Evolutionary conservation across 2,888 invertebrate genomes (phyloP).

Genomic region (Tryphoninae sp.): DNA sequence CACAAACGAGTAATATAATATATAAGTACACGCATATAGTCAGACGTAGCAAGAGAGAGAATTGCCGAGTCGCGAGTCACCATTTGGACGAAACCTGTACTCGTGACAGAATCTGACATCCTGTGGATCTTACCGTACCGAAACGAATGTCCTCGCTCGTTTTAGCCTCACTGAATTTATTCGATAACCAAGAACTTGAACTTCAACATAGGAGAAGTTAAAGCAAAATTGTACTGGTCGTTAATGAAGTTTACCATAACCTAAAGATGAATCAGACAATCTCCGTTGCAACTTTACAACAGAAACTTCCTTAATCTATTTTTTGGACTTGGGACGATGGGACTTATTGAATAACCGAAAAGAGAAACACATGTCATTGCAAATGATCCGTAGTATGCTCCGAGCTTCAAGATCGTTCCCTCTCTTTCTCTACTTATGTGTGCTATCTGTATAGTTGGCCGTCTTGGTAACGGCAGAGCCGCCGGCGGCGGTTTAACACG

Average conservation of each 20-base stretch:
- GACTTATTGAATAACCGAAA: slow-evolving; percentile 13
- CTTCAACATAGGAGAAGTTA: neutral
- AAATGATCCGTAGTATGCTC: slow-evolving; percentile 36
- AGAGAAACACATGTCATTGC: neutral
- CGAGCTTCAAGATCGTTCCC: slow-evolving; percentile 6
- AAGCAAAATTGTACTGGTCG: too few species aligned
- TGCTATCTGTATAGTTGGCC: slow-evolving; percentile 10
- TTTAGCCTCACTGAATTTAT: neutral
- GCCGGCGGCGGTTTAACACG: slow-evolving; percentile 55
- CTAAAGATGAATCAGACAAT: neutral
- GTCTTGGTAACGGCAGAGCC: slow-evolving; percentile 56
- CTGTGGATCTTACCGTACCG: neutral
- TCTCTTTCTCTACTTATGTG: slow-evolving; percentile 32
- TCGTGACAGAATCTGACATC: neutral
- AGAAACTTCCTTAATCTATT: neutral
- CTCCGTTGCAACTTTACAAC: neutral
- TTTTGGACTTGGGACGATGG: neutral
- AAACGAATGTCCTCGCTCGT: neutral
- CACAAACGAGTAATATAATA: slow-evolving; percentile 6
- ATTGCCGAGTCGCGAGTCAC: neutral
- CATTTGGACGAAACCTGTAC: neutral
- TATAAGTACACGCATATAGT: neutral
- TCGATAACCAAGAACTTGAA: neutral
- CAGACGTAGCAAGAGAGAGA: slow-evolving; percentile 1
- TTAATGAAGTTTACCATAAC: too few species aligned